These are phyloP conservation scores for Phyto melanocephala DNA, from an alignment of 2,888 invertebrate species.

Conservation along the genomic window DNA sequence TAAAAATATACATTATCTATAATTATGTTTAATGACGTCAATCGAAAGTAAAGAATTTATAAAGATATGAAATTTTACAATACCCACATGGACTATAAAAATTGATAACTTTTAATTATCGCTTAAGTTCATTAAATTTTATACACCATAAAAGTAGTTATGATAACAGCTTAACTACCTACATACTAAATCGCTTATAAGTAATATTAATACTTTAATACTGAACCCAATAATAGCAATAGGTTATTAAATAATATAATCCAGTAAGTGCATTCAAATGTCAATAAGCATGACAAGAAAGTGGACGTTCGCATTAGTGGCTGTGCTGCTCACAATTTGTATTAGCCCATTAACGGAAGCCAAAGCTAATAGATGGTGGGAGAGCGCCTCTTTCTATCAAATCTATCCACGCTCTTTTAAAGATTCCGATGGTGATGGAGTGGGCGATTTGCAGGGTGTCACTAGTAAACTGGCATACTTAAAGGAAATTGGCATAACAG, in stretches of 20 bases:
- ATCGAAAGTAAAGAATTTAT: neutral
- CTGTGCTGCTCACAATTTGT: constrained; percentile 65
- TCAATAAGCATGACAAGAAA: constrained; percentile 16
- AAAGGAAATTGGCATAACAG: constrained; percentile 82
- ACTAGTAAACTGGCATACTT: constrained; percentile 83
- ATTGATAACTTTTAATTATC: constrained; percentile 1
- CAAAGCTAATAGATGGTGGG: constrained; percentile 84
- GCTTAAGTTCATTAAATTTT: neutral
- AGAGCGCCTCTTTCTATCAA: constrained; percentile 90
- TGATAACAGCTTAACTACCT: constrained; percentile 1
- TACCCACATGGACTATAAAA: neutral
- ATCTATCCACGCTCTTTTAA: constrained; percentile 91
- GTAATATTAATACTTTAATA: neutral
- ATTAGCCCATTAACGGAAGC: constrained; percentile 46
- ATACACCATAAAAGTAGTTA: neutral
- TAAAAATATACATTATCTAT: too few species aligned
- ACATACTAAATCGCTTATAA: neutral
- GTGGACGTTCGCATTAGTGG: constrained; percentile 15
- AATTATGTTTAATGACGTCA: neutral
- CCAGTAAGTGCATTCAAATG: neutral
- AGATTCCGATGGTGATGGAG: constrained; percentile 89
- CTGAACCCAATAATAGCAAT: too few species aligned
- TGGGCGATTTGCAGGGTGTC: constrained; percentile 90
- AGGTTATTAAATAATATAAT: neutral
- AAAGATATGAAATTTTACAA: constrained; percentile 16